Base-by-base conservation (phyloP, 2,113 vertebrate species). In the Sitta europaea region DNA sequence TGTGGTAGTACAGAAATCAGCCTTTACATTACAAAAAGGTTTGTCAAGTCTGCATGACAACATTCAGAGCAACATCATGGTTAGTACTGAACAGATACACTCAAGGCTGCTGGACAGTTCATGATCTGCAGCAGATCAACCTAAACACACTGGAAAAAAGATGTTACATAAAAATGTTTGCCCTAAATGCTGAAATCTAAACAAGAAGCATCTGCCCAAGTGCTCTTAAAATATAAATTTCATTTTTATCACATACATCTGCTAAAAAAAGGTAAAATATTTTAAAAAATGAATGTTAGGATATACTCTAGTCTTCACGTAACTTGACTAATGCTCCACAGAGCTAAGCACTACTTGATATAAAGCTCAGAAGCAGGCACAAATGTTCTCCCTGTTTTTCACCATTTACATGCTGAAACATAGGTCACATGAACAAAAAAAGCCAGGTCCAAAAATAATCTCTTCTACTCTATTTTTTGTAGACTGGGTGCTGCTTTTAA, bases 1-100 rank as follows among this genome's bases (percentile, higher is more conserved):
- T 36, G 87, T 74, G 79, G 95, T 93, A 94, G 89, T 93, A 95
- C 50, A 88, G 93, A 97, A 96, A 21, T 94, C 96, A 86, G 95
- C 96, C 87, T 97, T 97, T 97, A 97, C 97, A 98, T 98, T 96
- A 97, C 97, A 97, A 94, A 95, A 96, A 95, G 75, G 94, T 97
- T 72, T 97, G 95, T 92, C 95, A 95, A 94, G 68, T 86, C 51
- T 98, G 95, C 84, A 54, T 77, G 96, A 97, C 73, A 96, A 95
- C 94, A 92, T 96, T 98, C 96, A 98, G 96, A 97, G 95, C 93
- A 89, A 96, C 87, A 93, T 72, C 96, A 96, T 98, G 95, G 95
- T 92, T 97, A 98, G 94, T 95, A 96, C 97, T 95, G 94, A 97
- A 94, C 84, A 93, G 83, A 96, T 51, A 93, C 87, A 94, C 89